Conservation (phyloP, 1,140 invertebrate species). For the Pseudomyrmex gracilis region DNA sequence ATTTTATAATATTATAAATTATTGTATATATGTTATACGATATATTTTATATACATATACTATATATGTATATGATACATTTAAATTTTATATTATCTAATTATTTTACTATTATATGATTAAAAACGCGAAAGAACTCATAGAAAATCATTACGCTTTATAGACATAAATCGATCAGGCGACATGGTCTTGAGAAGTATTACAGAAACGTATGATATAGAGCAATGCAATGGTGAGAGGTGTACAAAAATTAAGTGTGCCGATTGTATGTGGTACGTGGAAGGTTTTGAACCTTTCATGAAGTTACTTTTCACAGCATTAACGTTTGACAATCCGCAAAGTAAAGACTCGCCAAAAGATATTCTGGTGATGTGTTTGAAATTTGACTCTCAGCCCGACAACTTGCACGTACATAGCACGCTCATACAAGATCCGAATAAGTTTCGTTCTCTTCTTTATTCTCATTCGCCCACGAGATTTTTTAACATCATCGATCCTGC, state of each 20-base stretch:
- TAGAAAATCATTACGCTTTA: background rate
- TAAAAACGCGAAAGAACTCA: too few species aligned
- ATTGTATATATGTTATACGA: background rate
- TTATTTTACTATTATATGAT: too few species aligned
- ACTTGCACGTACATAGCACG: background rate
- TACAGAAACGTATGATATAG: background rate
- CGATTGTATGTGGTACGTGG: background rate
- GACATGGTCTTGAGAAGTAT: background rate
- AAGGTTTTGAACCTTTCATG: too few species aligned
- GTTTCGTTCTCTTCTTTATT: background rate
- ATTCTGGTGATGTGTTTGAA: background rate
- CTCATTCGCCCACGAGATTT: background rate
- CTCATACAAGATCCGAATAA: constrained; percentile 1
- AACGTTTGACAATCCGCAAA: background rate
- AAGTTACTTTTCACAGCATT: background rate
- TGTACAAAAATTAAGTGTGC: background rate
- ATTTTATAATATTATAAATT: background rate
- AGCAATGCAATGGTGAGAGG: background rate
- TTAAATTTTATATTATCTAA: too few species aligned
- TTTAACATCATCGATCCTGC: constrained; percentile 25
- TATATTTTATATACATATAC: too few species aligned
- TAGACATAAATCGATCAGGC: background rate
- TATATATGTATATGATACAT: too few species aligned
- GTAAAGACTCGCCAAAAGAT: background rate
- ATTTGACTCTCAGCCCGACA: background rate